phyloP scores from a whole-genome alignment of 2,797 vertebrate genomes.

The Remorina albescens region DNA sequence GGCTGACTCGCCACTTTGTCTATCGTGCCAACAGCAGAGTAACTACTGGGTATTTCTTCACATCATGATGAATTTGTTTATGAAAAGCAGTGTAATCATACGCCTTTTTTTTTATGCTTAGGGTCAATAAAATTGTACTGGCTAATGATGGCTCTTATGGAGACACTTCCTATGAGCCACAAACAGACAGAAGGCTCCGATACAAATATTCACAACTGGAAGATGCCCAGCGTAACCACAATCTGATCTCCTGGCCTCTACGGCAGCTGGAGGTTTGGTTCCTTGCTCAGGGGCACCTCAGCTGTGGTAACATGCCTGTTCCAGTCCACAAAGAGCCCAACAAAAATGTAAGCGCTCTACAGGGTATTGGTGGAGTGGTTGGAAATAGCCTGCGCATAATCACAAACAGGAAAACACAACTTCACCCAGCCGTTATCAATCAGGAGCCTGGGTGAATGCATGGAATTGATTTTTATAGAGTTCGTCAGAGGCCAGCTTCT shows the following conservation, averaged over 20 bases:
- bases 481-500: too few relatives aligned
- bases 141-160: slow-evolving; percentile 4
- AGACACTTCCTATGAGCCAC: slow-evolving; percentile 8
- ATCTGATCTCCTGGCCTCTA: slow-evolving; percentile 20
- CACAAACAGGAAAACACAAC: neutral
- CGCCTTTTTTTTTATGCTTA: neutral
- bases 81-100: slow-evolving; percentile 7
- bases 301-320: neutral
- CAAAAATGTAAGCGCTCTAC: slow-evolving; percentile 6
- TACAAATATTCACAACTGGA: slow-evolving; percentile 29
- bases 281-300: slow-evolving; percentile 24
- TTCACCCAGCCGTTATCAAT: neutral
- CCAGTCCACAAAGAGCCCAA: slow-evolving; percentile 14
- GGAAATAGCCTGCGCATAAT: neutral
- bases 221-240: slow-evolving; percentile 43
- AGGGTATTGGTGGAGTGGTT: neutral
- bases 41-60: slow-evolving; percentile 41
- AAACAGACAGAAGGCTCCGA: neutral
- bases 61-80: slow-evolving; percentile 37
- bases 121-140: slow-evolving; percentile 20
- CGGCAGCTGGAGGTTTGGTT: slow-evolving; percentile 18
- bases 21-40: slow-evolving; percentile 11
- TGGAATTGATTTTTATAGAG: neutral
- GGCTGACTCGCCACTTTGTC: neutral
- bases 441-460: too few relatives aligned